Conservation (phyloP, 2,113 vertebrate genomes). For the Mesembrinibis cayennensis region DNA sequence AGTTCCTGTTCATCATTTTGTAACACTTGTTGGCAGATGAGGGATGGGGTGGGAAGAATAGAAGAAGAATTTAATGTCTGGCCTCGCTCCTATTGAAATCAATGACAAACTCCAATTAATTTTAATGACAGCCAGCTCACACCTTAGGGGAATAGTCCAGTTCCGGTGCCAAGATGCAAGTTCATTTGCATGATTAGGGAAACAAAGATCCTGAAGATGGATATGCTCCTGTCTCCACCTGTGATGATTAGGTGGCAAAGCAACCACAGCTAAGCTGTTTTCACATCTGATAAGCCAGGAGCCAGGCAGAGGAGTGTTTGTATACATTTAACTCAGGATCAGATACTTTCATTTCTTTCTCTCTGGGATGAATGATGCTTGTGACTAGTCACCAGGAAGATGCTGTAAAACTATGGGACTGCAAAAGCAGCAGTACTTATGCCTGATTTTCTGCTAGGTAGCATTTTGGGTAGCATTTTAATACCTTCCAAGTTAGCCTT, state of each 20-base stretch:
- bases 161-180: not conserved
- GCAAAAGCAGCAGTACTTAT: not conserved
- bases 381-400: not conserved
- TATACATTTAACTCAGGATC: not conserved
- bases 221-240: not conserved
- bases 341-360: not conserved
- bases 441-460: not conserved
- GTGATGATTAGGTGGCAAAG: not conserved
- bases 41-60: not conserved
- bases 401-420: not conserved
- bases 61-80: not conserved
- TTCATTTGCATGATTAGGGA: not conserved
- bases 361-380: not conserved
- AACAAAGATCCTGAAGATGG: not conserved
- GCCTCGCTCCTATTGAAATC: not conserved
- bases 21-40: not conserved
- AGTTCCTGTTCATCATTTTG: not conserved
- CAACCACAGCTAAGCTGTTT: not conserved
- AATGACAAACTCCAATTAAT: not conserved
- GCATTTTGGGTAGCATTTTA: not conserved
- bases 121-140: not conserved
- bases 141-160: not conserved
- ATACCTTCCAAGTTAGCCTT: not conserved
- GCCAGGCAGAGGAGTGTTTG: not conserved
- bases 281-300: not conserved